Evolutionary conservation across 2,888 invertebrate species (phyloP), one percentile per base, ranked within the genome.

Genomic region (Pterobdella sp.): DNA sequence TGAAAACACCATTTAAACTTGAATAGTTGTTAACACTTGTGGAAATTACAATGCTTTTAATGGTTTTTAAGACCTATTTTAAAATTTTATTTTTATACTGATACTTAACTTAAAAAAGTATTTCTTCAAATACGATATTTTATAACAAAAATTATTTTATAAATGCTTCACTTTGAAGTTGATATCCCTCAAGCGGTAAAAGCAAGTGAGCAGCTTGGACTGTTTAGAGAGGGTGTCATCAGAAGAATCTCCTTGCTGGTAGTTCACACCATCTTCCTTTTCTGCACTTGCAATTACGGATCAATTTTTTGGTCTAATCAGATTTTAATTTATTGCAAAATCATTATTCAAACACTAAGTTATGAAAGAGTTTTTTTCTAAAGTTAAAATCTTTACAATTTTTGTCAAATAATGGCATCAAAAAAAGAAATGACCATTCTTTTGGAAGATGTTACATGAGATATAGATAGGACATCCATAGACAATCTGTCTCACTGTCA

Each of bases 401-500:
- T n/a, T n/a, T n/a, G n/a, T n/a, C n/a, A n/a, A n/a, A n/a, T n/a
- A n/a, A n/a, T n/a, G n/a, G n/a, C n/a, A n/a, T n/a, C n/a, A n/a
- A n/a, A n/a, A n/a, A n/a, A n/a, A n/a, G n/a, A 42, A 22, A 42
- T 4, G 18, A 56, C 60, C 60, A 26, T 56, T 56, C n/a, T 56
- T 56, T 18, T 71, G 60, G 37, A 63, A 52, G 22, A 63, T 29
- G 73, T 80, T 79, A 73, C 80, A 81, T 65, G 81, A 81, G 66
- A 82, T 78, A 75, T 80, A 82, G 63, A 80, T 78, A 0, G 82
- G 82, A 73, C 80, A 81, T 1, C 82, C 82, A 75, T 80, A 81
- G 36, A 82, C 76, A 34, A 82, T 76, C 65, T 82, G 79, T 75
- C 79, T 79, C 22, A 80, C 80, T 7, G 80, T 79, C 4, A 80